These are phyloP conservation scores for Callipepla squamata DNA, from an alignment of 2,113 vertebrate species.

Conservation along the genomic window DNA sequence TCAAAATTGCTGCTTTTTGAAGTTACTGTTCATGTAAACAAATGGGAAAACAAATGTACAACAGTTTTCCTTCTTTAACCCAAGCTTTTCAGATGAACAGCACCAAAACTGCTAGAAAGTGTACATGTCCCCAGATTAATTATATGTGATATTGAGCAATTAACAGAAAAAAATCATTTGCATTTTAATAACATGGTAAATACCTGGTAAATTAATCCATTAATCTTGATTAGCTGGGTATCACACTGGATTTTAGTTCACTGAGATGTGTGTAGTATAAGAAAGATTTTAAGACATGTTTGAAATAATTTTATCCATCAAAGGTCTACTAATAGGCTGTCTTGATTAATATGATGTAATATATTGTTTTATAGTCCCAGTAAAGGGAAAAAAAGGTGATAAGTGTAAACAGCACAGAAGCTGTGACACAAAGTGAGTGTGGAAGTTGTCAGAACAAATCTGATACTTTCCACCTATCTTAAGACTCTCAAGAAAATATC, in stretches of 20 bases:
- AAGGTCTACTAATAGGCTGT: slow-evolving; percentile 26
- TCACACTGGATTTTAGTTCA: slow-evolving; percentile 79
- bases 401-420: background rate
- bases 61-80: slow-evolving; percentile 21
- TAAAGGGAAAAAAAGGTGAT: background rate
- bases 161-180: slow-evolving; percentile 93
- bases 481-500: background rate
- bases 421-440: background rate
- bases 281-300: slow-evolving; percentile 47
- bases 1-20: slow-evolving; percentile 22
- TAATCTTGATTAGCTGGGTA: slow-evolving; percentile 94
- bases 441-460: background rate
- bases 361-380: background rate
- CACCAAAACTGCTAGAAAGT: slow-evolving; percentile 67
- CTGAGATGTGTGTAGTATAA: slow-evolving; percentile 71
- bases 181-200: slow-evolving; percentile 98
- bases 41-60: background rate
- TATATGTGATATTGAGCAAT: slow-evolving; percentile 90
- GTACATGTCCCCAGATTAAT: slow-evolving; percentile 84
- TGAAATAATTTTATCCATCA: slow-evolving; percentile 36
- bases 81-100: slow-evolving; percentile 60
- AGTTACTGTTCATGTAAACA: slow-evolving; percentile 7
- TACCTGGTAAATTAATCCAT: slow-evolving; percentile 92
- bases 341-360: slow-evolving; percentile 7
- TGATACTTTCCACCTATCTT: background rate